A percentile compares a stretch with the other conserved stretches of the same genome.
Conservation (phyloP, 2,797 vertebrate species). For the Neopelma chrysocephalum region DNA sequence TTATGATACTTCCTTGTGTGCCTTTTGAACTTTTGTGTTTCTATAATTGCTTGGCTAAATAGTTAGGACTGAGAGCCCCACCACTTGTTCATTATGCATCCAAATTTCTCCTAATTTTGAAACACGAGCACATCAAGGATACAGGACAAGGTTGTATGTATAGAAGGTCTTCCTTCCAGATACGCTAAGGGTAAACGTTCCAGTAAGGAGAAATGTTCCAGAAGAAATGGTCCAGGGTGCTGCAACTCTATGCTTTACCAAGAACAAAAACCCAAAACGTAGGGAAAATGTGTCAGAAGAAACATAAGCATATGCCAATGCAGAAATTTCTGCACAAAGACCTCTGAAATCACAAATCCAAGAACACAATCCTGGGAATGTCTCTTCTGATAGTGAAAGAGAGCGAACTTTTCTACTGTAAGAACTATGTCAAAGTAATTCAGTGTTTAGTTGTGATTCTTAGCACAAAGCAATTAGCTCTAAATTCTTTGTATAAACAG, state of each 20-base stretch:
- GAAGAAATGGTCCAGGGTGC: not conserved
- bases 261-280: not conserved
- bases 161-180: not conserved
- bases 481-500: not conserved
- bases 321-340: not conserved
- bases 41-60: slow-evolving; percentile 18
- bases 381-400: not conserved
- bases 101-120: not conserved
- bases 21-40: slow-evolving; percentile 21
- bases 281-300: not conserved
- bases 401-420: not conserved
- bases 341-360: not conserved
- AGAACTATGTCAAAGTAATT: not conserved
- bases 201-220: not conserved
- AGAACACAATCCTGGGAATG: not conserved
- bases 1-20: not conserved
- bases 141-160: not conserved
- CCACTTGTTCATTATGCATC: not conserved
- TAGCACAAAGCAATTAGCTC: not conserved
- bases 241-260: not conserved
- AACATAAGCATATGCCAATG: not conserved
- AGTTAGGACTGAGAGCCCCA: not conserved
- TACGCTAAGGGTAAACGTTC: not conserved
- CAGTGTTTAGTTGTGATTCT: not conserved
- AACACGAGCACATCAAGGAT: not conserved